Evolutionary conservation across 1,140 invertebrate genomes (phyloP), one percentile per base, ranked within the genome.

Genomic region (Drosophila pruinosa): DNA sequence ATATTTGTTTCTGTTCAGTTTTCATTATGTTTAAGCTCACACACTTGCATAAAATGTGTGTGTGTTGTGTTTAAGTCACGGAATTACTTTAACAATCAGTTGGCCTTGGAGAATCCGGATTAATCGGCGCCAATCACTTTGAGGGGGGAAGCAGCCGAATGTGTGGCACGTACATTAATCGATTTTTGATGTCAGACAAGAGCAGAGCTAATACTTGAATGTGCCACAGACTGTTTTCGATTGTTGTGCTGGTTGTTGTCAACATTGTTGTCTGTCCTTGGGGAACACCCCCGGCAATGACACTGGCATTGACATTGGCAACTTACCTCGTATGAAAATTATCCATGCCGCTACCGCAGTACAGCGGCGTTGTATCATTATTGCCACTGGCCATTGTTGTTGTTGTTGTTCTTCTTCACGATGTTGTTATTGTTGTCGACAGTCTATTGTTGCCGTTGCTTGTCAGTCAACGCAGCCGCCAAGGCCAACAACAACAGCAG

Each of bases 291-390:
- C 71, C 36, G 17, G 10, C 22, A 31, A n/a, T 28, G 43, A 12
- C 8, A 26, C 17, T 45, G 19, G 8, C 47, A 50, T 61, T 52
- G 54, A 41, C 61, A 41, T 28, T 67, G 39, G n/a, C 58, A 63
- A 77, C 62, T 82, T 78, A 88, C 82, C 82, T 88, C 34, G 82
- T 88, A 70, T 88, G 82, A 50, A 88, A 88, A 88, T 88, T 88
- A 72, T 88, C 82, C 82, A 88, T 89, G 82, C 82, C 82, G 28
- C 78, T 89, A 78, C 82, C 82, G 72, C 82, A 88, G 43, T 88
- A 88, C 24, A 78, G 78, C 78, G 82, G 82, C 78, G 63, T 70
- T 54, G 82, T 88, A 64, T 82, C 82, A 75, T 88, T 88, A 64
- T 70, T 88, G 71, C 82, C 72, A 67, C 70, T 63, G 39, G 82